Evolutionary conservation across 2,888 invertebrate species (phyloP).

Genomic region (Philereme vetulata): DNA sequence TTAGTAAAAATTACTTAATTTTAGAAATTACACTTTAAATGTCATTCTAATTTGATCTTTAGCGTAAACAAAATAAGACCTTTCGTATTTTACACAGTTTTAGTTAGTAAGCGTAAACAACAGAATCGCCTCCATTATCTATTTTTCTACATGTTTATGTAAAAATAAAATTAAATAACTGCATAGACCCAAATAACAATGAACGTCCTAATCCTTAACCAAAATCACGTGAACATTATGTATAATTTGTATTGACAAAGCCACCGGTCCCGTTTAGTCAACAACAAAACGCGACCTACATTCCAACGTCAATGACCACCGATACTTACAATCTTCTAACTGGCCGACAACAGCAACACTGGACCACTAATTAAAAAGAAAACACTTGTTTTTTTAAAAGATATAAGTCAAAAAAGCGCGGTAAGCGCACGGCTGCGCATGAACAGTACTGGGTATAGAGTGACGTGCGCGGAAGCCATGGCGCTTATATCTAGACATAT

Average conservation of each 20-base stretch:
- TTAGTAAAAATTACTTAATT: too few species aligned
- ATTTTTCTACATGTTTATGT: too few species aligned
- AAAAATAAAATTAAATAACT: too few species aligned
- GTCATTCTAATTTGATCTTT: too few species aligned
- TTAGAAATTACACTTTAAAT: too few species aligned
- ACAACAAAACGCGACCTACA: constrained; percentile 63
- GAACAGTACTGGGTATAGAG: constrained; percentile 65
- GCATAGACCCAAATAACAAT: too few species aligned
- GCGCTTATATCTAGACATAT: constrained; percentile 76
- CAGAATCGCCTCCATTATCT: too few species aligned
- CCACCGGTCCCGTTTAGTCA: constrained; percentile 44
- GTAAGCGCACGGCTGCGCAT: constrained; percentile 60
- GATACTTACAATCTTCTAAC: constrained; percentile 55
- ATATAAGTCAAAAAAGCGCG: constrained; percentile 56
- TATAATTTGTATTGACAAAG: constrained; percentile 40
- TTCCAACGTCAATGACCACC: constrained; percentile 57
- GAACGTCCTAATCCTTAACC: background rate
- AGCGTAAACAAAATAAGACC: too few species aligned
- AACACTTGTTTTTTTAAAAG: constrained; percentile 39
- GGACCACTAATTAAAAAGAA: constrained; percentile 57
- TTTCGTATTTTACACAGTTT: too few species aligned
- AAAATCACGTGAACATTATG: constrained; percentile 12
- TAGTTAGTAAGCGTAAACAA: too few species aligned
- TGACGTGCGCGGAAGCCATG: constrained; percentile 78
- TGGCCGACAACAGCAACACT: constrained; percentile 47